Base-by-base conservation (phyloP, 1,140 invertebrate genomes). In the Dermatophagoides farinae region DNA sequence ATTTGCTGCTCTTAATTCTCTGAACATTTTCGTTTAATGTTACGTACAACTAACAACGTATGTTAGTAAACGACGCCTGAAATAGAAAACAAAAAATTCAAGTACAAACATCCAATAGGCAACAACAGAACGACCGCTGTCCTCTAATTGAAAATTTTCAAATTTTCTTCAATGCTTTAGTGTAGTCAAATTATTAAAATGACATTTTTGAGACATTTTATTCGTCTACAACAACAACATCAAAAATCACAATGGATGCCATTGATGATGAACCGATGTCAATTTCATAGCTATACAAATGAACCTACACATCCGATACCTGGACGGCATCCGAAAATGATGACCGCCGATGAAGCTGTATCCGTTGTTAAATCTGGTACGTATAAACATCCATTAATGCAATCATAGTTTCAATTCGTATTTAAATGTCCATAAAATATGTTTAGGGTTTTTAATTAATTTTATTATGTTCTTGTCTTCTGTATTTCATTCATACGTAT, bases 261-360 rank as follows among this genome's bases (percentile, higher is more conserved):
- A 31, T 31, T 31, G 8, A 31, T 31, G 31, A 4, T 31, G 8
- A 31, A 8, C 8, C 31, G 31, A 31, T 31, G 31, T 31, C 31
- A 31, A 31, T 31, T 4, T 31, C 31, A 49, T 43, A 23, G 31
- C 20, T 63, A 63, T 31, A 16, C 40, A 9, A 46, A 47, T 43
- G 62, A 64, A 54, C 62, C 62, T 1, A 51, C 51, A 14, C 60
- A 64, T 38, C 59, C 62, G 1, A 61, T 61, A 20, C 60, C 62
- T 12, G 52, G 40, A 31, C 14, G 31, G 9, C 53, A 31, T 47
- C 64, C 64, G 6, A 61, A 61, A 57, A 44, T n/a, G 22, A 39
- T 65, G 47, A 49, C 63, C 18, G 62, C 63, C n/a, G 55, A 49
- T 22, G 62, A 64, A 47, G 62, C 62, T 40, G 64, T 65, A 11